Evolutionary conservation across 2,888 invertebrate genomes (phyloP), one percentile per base, ranked within the genome.

Genomic region (Drosophila kuntzei): DNA sequence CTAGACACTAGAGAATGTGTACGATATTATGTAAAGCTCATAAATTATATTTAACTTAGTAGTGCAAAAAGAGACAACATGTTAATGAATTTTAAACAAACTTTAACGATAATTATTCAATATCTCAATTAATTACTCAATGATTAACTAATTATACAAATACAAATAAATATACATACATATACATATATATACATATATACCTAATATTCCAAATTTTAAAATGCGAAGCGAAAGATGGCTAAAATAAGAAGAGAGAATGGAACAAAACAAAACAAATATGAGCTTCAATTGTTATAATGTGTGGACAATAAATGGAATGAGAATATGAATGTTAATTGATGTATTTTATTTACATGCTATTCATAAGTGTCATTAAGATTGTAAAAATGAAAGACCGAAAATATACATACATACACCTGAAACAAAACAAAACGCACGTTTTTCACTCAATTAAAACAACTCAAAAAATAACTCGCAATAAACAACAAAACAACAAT

Each of bases 281-380:
- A 59, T 59, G 73, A 79, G 83, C 87, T 81, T 83, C 76, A 84
- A 80, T 80, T 80, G 67, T 54, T 65, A 65, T 53, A 59, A 67
- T 75, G 77, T 79, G 69, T 79, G 71, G 83, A 83, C 83, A 83
- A 83, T 83, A 87, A 83, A 68, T 60, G 62, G 70, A 84, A 74
- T 66, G 66, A 63, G 58, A 62, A 78, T 73, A 62, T 79, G 61
- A 65, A 78, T 73, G 67, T 65, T 70, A 49, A 46, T 59, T 67
- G 50, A 80, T 76, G 69, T 75, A 64, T 76, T 83, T 63, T 55
- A 68, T 58, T 54, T 65, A 75, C 43, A 49, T 58, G 51, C 18
- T 58, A 32, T n/a, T 25, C 55, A 20, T 82, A 80, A 82, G 70
- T 44, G 61, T 68, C 55, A 61, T 50, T 46, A 74, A 62, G 62